These are phyloP conservation scores for Xenopus borealis DNA, from an alignment of 2,113 vertebrate genomes.

Conservation along the genomic window DNA sequence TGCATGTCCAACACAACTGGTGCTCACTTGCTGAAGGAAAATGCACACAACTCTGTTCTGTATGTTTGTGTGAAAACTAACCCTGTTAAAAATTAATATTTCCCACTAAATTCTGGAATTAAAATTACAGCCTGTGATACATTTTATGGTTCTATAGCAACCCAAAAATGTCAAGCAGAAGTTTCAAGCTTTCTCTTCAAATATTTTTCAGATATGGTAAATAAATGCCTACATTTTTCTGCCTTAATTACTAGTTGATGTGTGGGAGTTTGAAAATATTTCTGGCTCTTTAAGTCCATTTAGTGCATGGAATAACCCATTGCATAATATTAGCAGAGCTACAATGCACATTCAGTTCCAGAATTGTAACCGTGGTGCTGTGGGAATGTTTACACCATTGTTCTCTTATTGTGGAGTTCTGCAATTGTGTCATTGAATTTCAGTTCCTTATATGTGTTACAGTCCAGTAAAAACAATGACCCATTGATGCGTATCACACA, in stretches of 20 bases:
- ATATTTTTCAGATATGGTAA: background rate
- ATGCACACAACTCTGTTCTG: no score
- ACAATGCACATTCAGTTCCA: constrained; percentile 32
- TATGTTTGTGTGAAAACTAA: no score
- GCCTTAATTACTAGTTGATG: constrained; percentile 14
- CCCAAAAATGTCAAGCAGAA: no score
- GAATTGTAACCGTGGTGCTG: constrained; percentile 26
- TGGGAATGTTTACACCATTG: constrained; percentile 40
- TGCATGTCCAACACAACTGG: no score
- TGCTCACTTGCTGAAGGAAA: no score
- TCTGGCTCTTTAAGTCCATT: constrained; percentile 13
- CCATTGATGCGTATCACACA: constrained; percentile 20
- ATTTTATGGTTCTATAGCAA: no score
- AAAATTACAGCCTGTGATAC: no score
- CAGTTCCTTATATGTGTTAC: constrained; percentile 22
- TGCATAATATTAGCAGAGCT: constrained; percentile 27
- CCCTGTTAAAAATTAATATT: no score
- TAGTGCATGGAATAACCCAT: constrained; percentile 20
- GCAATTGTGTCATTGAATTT: constrained; percentile 27
- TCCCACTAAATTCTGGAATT: no score
- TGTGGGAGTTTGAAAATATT: constrained; percentile 35
- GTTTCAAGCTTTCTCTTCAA: no score
- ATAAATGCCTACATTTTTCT: constrained; percentile 31
- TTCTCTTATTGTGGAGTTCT: background rate
- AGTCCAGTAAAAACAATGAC: constrained; percentile 21